phyloP scores from a whole-genome alignment of 1,140 invertebrate species.

The Drosophila kohkoa region DNA sequence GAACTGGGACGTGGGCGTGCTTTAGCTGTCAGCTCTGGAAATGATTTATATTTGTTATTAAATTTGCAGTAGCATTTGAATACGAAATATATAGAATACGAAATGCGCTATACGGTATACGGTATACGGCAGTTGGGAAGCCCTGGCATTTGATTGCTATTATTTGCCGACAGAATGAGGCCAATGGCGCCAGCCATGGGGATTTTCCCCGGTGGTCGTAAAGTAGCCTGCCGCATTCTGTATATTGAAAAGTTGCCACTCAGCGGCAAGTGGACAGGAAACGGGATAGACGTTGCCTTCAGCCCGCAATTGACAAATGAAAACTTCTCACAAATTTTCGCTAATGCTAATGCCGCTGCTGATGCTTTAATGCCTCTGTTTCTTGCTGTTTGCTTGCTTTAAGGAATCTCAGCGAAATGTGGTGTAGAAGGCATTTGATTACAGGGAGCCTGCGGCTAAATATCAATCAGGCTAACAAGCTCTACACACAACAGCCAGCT shows the following conservation, averaged over 20 bases:
- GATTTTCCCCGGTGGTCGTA: constrained; percentile 39
- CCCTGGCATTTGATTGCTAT: constrained; percentile 72
- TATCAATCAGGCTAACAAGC: constrained; percentile 61
- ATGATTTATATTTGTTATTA: constrained; percentile 83
- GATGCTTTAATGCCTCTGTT: constrained; percentile 24
- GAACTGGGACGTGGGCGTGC: constrained; percentile 47
- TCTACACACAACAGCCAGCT: constrained; percentile 49
- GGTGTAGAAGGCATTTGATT: constrained; percentile 10
- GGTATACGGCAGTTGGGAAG: not conserved
- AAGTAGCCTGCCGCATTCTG: constrained; percentile 44
- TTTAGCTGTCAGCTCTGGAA: constrained; percentile 71
- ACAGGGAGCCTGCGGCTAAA: constrained; percentile 20
- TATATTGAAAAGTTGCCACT: constrained; percentile 56
- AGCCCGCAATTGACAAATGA: constrained; percentile 19
- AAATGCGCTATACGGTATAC: constrained; percentile 28
- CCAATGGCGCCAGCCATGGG: constrained; percentile 50
- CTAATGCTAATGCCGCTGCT: constrained; percentile 18
- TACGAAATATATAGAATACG: constrained; percentile 28
- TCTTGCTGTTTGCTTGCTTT: not conserved
- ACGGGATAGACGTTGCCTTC: not conserved
- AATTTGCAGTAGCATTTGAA: constrained; percentile 78
- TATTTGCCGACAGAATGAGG: constrained; percentile 70
- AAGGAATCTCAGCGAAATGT: constrained; percentile 15
- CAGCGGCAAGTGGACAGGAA: not conserved
- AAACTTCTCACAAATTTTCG: constrained; percentile 22